Base-by-base conservation (phyloP, 2,888 invertebrate species). In the Iphiclides podalirius region DNA sequence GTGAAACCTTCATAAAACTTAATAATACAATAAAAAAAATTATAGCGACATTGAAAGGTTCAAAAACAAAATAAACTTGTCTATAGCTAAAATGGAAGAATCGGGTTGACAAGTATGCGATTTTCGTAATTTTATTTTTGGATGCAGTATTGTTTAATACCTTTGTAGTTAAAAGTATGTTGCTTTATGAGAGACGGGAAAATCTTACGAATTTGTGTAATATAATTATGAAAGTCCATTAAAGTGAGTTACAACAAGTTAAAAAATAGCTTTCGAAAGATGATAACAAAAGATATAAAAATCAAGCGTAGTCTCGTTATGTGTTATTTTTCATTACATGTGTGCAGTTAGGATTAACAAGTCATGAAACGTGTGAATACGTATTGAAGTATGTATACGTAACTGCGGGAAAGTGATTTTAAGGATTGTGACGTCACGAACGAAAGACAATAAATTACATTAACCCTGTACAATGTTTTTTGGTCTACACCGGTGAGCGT, bases 281-380 rank as follows among this genome's bases (percentile, higher is more conserved):
- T 72, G 87, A 87, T 87, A 88, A 88, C 87, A 88, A 88, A 87
- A 88, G 86, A 79, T 86, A 82, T 82, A 82, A 84, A 84, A 86
- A 79, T 76, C 75, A 67, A 71, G 66, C 66, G 73, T 80, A 72
- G 78, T 76, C 74, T 75, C 66, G 67, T 63, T 76, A 66, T 66
- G 70, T 73, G 70, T 64, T 79, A 72, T 72, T 78, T 78, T 77
- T 79, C 72, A 69, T 76, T 74, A 71, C 72, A 70, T 74, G 72
- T 78, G 66, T 79, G 67, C 61, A 57, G 70, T 75, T 63, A 57
- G 64, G 66, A 77, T 73, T 79, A 81, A 66, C 68, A 61, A 77
- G 72, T 71, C 74, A 73, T 80, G 72, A 75, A 31, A 65, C 66
- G 57, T 66, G 74, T 61, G 63, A 20, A 57, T 55, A 59, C 60